Percentiles rank a stretch among this genome's conserved stretches.
These are phyloP conservation scores for Scaptomyza cyrtandrae DNA, from an alignment of 2,888 invertebrate species.

Conservation along the genomic window DNA sequence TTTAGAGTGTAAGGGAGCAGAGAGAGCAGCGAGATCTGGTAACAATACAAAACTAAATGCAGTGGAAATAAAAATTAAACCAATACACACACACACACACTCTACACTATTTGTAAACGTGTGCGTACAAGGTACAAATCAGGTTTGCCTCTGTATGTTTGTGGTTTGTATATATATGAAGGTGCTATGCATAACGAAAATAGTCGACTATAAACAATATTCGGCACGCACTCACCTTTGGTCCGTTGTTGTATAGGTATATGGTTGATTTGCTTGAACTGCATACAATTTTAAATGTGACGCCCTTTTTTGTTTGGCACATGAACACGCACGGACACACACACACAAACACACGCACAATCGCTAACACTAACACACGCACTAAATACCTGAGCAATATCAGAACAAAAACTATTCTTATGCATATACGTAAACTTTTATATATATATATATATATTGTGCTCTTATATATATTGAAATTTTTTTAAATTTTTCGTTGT, in stretches of 20 bases:
- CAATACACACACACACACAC: constrained; percentile 26
- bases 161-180: constrained; percentile 21
- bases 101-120: constrained; percentile 4
- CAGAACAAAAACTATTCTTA: constrained; percentile 35
- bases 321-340: constrained; percentile 41
- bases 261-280: constrained; percentile 49
- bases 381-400: constrained; percentile 24
- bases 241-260: constrained; percentile 30
- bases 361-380: constrained; percentile 13
- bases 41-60: constrained; percentile 38
- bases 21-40: constrained; percentile 29
- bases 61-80: constrained; percentile 40
- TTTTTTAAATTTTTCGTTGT: constrained; percentile 49
- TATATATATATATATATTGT: too few species aligned
- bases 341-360: constrained; percentile 9
- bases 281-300: constrained; percentile 67
- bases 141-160: constrained; percentile 14
- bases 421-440: constrained; percentile 13
- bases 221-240: constrained; percentile 75
- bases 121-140: constrained; percentile 33
- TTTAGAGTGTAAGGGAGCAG: not conserved
- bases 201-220: constrained; percentile 63
- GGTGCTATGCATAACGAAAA: constrained; percentile 28
- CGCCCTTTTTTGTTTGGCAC: constrained; percentile 74
- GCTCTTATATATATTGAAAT: constrained; percentile 17